phyloP scores from a whole-genome alignment of 2,888 invertebrate species.

The Cheilosia grossa region DNA sequence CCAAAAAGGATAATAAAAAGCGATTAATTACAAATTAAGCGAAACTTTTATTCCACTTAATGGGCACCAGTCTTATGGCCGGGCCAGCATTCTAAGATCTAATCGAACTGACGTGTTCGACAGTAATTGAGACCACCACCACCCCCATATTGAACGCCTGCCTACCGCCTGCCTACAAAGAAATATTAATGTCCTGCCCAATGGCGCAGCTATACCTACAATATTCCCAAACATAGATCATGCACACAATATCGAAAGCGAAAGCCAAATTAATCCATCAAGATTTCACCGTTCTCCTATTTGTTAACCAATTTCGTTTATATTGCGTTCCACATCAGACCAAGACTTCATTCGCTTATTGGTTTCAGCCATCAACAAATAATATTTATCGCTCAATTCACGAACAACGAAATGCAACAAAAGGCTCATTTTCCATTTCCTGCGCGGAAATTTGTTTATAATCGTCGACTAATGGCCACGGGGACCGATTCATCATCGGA shows the following conservation, averaged over 20 bases:
- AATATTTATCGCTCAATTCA: slow-evolving; percentile 73
- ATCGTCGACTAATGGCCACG: slow-evolving; percentile 74
- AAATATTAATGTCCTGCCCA: slow-evolving; percentile 54
- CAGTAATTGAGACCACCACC: slow-evolving; percentile 60
- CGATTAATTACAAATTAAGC: slow-evolving; percentile 75
- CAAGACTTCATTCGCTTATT: slow-evolving; percentile 66
- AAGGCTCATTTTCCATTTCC: slow-evolving; percentile 73
- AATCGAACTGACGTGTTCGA: slow-evolving; percentile 70
- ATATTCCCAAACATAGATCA: slow-evolving; percentile 58
- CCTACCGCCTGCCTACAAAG: too few species aligned
- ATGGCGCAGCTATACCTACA: slow-evolving; percentile 19
- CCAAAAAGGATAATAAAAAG: slow-evolving; percentile 50
- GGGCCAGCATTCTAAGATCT: slow-evolving; percentile 29
- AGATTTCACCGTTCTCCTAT: slow-evolving; percentile 67
- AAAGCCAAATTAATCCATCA: slow-evolving; percentile 71
- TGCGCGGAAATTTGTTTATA: slow-evolving; percentile 75
- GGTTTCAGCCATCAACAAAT: slow-evolving; percentile 75
- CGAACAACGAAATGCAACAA: slow-evolving; percentile 66
- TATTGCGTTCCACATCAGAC: slow-evolving; percentile 28
- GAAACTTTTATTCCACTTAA: slow-evolving; percentile 64
- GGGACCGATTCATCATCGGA: slow-evolving; percentile 74
- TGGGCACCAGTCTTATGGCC: slow-evolving; percentile 25
- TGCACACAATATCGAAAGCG: slow-evolving; percentile 47
- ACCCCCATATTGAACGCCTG: slow-evolving; percentile 55
- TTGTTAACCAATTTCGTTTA: slow-evolving; percentile 66